Evolutionary conservation across 35 echinoderm and acorn worm genomes (phyloP).

Genomic region (Lytechinus variegatus): DNA sequence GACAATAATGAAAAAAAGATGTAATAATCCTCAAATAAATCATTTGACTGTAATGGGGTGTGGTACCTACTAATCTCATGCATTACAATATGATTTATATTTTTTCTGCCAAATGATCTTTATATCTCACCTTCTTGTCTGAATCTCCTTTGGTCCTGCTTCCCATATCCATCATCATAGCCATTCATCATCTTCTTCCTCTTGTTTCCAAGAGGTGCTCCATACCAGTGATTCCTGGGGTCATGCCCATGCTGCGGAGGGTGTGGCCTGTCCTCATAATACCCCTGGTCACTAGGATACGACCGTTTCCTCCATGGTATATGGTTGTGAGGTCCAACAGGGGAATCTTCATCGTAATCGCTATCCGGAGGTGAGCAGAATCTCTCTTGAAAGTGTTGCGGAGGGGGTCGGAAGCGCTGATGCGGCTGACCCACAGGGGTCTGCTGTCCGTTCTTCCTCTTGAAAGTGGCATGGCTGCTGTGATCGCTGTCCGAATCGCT

Average conservation of each 20-base stretch:
- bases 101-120: not conserved
- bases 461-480: not conserved
- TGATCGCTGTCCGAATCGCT: not conserved
- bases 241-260: not conserved
- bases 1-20: no score
- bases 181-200: constrained; percentile 44
- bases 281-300: not conserved
- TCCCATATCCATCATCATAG: constrained; percentile 23
- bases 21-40: no score
- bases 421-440: not conserved
- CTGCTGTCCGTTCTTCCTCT: constrained; percentile 24
- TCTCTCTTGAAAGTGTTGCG: not conserved
- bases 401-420: not conserved
- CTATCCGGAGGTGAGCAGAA: constrained; percentile 9
- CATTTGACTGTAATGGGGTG: no score
- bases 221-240: constrained; percentile 12
- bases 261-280: not conserved
- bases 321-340: not conserved
- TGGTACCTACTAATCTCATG: no score
- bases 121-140: constrained; percentile 41
- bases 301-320: not conserved
- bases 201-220: constrained; percentile 5
- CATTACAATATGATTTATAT: not conserved
- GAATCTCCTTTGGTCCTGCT: not conserved
- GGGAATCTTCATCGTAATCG: constrained; percentile 36